Conservation (phyloP, 2,797 vertebrate species). For the Molossus molossus region DNA sequence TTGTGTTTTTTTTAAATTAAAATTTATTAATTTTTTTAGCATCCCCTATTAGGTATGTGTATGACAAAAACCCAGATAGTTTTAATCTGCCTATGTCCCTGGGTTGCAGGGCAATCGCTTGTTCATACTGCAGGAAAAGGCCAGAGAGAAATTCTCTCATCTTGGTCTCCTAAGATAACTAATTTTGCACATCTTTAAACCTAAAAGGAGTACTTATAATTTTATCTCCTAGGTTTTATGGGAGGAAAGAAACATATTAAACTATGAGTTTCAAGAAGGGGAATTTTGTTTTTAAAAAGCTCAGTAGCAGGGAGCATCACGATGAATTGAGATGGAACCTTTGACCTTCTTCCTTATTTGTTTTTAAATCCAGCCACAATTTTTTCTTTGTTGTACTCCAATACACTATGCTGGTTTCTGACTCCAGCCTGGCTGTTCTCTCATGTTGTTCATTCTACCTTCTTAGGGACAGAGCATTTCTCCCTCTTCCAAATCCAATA, state of each 20-base stretch:
- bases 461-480: not conserved
- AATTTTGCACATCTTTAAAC: not conserved
- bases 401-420: not conserved
- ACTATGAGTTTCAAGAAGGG: not conserved
- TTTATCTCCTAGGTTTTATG: slow-evolving; percentile 24
- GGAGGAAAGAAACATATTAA: not conserved
- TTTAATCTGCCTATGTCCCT: not conserved
- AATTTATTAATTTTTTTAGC: slow-evolving; percentile 7
- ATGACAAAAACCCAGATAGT: not conserved
- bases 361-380: not conserved
- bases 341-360: not conserved
- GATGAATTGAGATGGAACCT: not conserved
- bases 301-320: not conserved
- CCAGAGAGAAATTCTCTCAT: slow-evolving; percentile 36
- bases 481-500: slow-evolving; percentile 14
- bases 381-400: not conserved
- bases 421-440: not conserved
- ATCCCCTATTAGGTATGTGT: not conserved
- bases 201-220: not conserved
- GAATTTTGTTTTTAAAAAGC: slow-evolving; percentile 40
- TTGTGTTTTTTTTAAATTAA: not conserved
- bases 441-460: not conserved
- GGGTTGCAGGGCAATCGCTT: not conserved
- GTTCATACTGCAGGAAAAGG: not conserved
- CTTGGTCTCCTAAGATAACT: not conserved